Base-by-base conservation (phyloP, 2,113 vertebrate species). In the Eurypyga helias region DNA sequence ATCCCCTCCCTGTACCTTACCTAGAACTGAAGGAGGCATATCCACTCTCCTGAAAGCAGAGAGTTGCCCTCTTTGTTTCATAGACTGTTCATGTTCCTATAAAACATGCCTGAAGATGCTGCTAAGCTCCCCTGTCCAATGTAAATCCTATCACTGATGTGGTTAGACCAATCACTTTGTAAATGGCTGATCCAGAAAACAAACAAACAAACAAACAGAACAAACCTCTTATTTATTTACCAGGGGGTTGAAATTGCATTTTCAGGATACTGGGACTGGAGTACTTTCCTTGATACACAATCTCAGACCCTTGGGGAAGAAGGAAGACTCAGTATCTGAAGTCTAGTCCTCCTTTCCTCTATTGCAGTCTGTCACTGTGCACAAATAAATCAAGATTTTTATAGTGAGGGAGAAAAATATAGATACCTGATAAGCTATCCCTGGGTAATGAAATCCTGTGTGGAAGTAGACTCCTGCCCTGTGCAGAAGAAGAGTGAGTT, bases 401-500 rank as follows among this genome's bases (percentile, higher is more conserved):
- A 17, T 7, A 17, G 20, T 0, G 2, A 31, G 26, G 65, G 18
- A 33, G 52, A 70, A 71, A 61, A 33, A 24, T 8, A 17, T 1
- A 64, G 78, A 65, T 38, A 28, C 52, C 33, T 14, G 41, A 38
- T 25, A 15, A 48, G 31, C 4, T 55, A n/a, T 29, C 4, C 17
- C n/a, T 36, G 31, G 11, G 25, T 4, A 26, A 46, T 13, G 31
- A 66, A 82, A 52, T 70, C 23, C 70, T 38, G 6, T 2, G 17
- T 57, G 41, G 79, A 28, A 69, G 41, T 2, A 11, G 17, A 11
- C 6, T 62, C 11, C 43, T 67, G 62, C 18, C 46, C 26, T 41
- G 26, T n/a, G 10, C 21, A 23, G 18, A 55, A 43, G 58, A 52
- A 78, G 36, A 12, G 14, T 0, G 0, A 34, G 10, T 49, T 13